A percentile compares a stretch with the other conserved stretches of the same genome.
These are phyloP conservation scores for Vipera latastei DNA, from an alignment of 2,797 vertebrate genomes.

Conservation along the genomic window DNA sequence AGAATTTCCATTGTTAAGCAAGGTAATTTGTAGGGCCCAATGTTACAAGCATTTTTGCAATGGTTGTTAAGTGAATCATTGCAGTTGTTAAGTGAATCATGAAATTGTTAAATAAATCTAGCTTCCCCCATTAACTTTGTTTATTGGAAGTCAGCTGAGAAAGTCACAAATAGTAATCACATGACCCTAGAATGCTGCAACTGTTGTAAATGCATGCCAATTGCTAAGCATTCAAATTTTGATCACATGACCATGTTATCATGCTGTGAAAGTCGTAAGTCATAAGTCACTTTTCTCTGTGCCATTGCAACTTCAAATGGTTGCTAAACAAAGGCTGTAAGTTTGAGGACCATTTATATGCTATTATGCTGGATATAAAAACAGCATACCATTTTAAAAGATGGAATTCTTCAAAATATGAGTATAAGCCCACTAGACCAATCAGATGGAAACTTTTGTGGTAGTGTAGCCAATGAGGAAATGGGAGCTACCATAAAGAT, in stretches of 20 bases:
- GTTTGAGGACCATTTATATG: neutral
- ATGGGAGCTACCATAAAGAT: neutral
- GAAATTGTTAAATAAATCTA: too few species aligned
- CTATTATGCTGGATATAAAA: neutral
- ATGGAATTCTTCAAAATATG: neutral
- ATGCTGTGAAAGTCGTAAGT: neutral
- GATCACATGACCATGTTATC: too few species aligned
- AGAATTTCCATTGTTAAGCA: too few species aligned
- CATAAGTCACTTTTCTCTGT: too few species aligned
- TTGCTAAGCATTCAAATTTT: neutral
- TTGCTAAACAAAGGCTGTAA: neutral
- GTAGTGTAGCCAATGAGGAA: neutral
- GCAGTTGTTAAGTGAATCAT: neutral
- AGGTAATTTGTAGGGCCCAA: too few species aligned
- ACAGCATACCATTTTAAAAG: neutral
- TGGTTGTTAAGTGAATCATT: too few species aligned
- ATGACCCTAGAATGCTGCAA: neutral
- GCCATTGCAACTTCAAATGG: neutral
- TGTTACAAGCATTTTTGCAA: too few species aligned
- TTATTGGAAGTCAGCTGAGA: too few species aligned
- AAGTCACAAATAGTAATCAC: neutral
- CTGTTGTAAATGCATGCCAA: neutral
- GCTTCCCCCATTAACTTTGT: too few species aligned
- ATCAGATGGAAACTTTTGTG: neutral
- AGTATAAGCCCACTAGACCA: neutral